Evolutionary conservation across 1,140 invertebrate species (phyloP).

Genomic region (Drosophila albomicans): DNA sequence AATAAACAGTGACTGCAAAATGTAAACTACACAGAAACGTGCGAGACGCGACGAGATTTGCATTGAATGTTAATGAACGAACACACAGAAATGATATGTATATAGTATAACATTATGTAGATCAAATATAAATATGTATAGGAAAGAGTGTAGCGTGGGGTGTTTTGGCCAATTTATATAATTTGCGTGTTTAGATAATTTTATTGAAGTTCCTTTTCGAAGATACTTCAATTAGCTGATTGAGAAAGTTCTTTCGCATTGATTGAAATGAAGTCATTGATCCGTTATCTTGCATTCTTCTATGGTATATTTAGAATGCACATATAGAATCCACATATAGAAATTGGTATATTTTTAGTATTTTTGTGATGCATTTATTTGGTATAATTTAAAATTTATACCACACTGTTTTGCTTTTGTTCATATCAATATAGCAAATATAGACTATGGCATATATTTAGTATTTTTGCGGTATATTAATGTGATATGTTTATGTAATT

Average conservation of each 20-base stretch:
- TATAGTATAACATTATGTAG: slow-evolving; percentile 6
- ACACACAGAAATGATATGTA: background rate
- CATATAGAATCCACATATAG: no score
- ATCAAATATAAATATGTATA: background rate
- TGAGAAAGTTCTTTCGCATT: slow-evolving; percentile 18
- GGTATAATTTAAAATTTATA: no score
- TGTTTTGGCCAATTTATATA: background rate
- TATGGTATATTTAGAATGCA: slow-evolving; percentile 1
- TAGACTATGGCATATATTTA: no score
- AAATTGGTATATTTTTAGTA: no score
- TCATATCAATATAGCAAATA: no score
- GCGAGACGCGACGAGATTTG: slow-evolving; percentile 65
- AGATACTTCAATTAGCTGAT: background rate
- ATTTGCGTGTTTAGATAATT: background rate
- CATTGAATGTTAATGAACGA: slow-evolving; percentile 68
- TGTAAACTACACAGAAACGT: slow-evolving; percentile 72
- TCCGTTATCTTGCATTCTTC: background rate
- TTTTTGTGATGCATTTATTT: no score
- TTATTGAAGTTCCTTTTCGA: no score
- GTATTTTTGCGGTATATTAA: no score
- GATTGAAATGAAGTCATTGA: slow-evolving; percentile 21
- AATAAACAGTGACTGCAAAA: slow-evolving; percentile 57
- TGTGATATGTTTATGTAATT: background rate
- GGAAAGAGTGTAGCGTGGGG: background rate
- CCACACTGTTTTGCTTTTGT: no score